Evolutionary conservation across 2,888 invertebrate genomes (phyloP).

Genomic region (Sepioteuthis lessoniana): DNA sequence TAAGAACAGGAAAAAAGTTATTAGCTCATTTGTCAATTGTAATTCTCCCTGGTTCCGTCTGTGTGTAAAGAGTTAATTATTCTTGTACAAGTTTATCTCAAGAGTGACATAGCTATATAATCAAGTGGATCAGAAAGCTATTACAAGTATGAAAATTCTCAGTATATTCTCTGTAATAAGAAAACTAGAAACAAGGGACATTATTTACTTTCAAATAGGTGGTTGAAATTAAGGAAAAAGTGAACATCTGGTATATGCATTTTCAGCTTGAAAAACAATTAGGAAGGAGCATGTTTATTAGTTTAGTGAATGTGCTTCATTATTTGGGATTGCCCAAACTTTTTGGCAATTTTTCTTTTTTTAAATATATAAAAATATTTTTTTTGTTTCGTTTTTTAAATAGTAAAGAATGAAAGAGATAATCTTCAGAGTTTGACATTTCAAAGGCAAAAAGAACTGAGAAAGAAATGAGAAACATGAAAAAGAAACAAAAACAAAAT

Average conservation of each 20-base stretch:
- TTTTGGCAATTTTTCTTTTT: background rate
- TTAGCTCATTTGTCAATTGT: background rate
- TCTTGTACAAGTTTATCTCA: background rate
- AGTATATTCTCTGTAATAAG: background rate
- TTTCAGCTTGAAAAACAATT: background rate
- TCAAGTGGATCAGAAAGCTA: background rate
- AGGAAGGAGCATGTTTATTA: background rate
- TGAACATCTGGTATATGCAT: background rate
- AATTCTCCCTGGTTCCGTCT: background rate
- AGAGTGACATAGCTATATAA: background rate
- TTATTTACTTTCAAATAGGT: background rate
- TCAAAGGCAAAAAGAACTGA: background rate
- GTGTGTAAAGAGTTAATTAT: background rate
- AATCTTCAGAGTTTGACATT: background rate
- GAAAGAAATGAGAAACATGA: background rate
- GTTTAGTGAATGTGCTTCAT: background rate
- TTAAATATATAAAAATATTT: background rate
- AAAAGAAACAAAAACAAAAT: background rate
- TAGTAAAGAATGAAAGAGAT: background rate
- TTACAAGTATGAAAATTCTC: background rate
- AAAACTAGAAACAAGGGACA: background rate
- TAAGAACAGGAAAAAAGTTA: background rate
- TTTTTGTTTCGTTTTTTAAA: no score
- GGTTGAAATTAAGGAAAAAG: background rate
- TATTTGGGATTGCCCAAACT: background rate